These are phyloP conservation scores for Ceratina calcarata DNA, from an alignment of 1,140 invertebrate species.

Conservation along the genomic window DNA sequence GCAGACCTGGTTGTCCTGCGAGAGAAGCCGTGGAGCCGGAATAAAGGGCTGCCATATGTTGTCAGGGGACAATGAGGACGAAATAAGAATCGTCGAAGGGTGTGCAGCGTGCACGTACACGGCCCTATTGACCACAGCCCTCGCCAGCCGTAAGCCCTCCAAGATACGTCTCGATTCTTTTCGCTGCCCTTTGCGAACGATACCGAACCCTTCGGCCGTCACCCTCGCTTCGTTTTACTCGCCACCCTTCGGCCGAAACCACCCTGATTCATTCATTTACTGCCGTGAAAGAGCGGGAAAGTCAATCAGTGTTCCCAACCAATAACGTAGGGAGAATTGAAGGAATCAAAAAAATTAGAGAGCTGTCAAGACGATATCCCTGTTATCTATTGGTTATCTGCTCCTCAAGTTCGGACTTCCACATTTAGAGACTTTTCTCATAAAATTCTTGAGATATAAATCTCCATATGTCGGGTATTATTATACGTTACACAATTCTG, in stretches of 20 bases:
- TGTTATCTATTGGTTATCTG: too few species aligned
- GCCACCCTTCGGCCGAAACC: conserved; percentile 3
- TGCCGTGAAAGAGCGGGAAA: not conserved
- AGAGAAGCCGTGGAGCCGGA: conserved; percentile 1
- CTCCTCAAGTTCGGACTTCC: too few species aligned
- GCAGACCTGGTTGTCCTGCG: conserved; percentile 24
- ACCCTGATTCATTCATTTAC: conserved; percentile 38
- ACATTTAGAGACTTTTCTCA: too few species aligned
- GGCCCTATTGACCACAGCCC: conserved; percentile 46
- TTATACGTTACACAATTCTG: too few species aligned
- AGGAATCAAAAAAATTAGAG: not conserved
- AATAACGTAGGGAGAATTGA: not conserved
- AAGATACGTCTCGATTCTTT: conserved; percentile 59
- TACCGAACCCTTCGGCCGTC: conserved; percentile 46
- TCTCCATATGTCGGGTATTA: too few species aligned
- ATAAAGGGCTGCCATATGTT: conserved; percentile 65
- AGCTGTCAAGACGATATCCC: not conserved
- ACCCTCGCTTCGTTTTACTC: conserved; percentile 19
- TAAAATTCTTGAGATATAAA: too few species aligned
- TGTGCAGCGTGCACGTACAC: conserved; percentile 16
- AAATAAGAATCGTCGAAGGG: conserved; percentile 60
- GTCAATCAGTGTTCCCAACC: conserved; percentile 25
- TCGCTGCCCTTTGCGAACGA: conserved; percentile 32
- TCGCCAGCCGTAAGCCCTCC: conserved; percentile 6
- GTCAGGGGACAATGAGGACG: conserved; percentile 55